Percentiles rank a stretch among this genome's conserved stretches.
Evolutionary conservation across 2,888 invertebrate genomes (phyloP).

Genomic region (Subacronicta megacephala): DNA sequence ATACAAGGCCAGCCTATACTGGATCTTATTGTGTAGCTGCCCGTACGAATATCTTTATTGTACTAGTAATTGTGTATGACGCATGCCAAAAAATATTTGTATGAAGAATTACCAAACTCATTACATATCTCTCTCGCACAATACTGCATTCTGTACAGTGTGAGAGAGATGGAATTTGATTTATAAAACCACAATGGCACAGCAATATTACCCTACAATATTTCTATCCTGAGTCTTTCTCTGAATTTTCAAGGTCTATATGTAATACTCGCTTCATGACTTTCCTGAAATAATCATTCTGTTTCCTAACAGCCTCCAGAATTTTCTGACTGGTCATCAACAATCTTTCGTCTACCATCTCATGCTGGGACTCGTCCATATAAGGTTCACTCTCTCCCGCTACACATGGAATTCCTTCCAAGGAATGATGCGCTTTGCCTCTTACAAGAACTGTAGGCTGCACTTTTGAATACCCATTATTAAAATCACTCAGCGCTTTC

Average conservation of each 20-base stretch:
- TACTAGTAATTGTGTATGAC: too few relatives aligned
- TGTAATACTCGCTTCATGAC: slow-evolving; percentile 57
- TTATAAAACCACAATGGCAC: too few relatives aligned
- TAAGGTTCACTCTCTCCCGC: slow-evolving; percentile 41
- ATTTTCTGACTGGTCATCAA: slow-evolving; percentile 77
- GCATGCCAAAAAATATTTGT: too few relatives aligned
- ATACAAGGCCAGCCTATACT: too few relatives aligned
- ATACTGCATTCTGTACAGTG: too few relatives aligned
- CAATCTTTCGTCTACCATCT: slow-evolving; percentile 74
- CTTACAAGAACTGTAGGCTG: slow-evolving; percentile 64
- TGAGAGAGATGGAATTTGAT: too few relatives aligned
- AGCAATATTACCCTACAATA: too few relatives aligned
- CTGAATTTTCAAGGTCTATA: slow-evolving; percentile 50
- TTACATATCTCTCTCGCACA: too few relatives aligned
- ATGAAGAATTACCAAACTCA: too few relatives aligned
- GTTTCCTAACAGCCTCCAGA: slow-evolving; percentile 77
- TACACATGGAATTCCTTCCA: slow-evolving; percentile 79
- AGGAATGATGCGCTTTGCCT: slow-evolving; percentile 57
- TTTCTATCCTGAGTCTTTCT: background rate
- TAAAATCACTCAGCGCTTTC: slow-evolving; percentile 70
- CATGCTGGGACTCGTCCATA: slow-evolving; percentile 16
- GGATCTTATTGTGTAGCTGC: too few relatives aligned
- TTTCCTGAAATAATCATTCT: slow-evolving; percentile 70
- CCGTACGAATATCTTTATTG: too few relatives aligned
- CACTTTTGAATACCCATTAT: slow-evolving; percentile 79